These are phyloP conservation scores for Pelmatolapia mariae DNA, from an alignment of 2,113 vertebrate species.

Conservation along the genomic window DNA sequence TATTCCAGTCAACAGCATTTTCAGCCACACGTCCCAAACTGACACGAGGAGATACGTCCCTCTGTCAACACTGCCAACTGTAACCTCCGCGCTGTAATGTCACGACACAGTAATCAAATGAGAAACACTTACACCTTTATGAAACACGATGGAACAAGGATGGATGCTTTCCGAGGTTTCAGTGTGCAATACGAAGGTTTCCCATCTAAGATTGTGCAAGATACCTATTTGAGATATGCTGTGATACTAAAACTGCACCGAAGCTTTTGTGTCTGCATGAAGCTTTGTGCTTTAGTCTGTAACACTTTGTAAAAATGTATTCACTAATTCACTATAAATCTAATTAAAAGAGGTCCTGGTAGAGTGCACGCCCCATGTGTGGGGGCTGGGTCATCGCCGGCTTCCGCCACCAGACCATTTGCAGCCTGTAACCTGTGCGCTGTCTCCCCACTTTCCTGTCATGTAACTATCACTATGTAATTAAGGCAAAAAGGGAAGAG, in stretches of 20 bases:
- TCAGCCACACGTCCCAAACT: conserved; percentile 41
- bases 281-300: not conserved
- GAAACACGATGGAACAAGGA: not conserved
- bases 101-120: not conserved
- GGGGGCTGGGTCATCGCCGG: not conserved
- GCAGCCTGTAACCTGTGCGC: not conserved
- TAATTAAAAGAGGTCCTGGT: not conserved
- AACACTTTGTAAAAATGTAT: not conserved
- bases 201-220: not conserved
- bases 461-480: not conserved
- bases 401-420: not conserved
- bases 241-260: not conserved
- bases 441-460: not conserved
- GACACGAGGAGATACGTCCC: conserved; percentile 8
- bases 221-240: not conserved
- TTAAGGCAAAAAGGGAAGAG: not conserved
- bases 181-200: not conserved
- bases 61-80: conserved; percentile 29
- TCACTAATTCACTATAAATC: not conserved
- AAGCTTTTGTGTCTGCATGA: not conserved
- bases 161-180: not conserved
- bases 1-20: conserved; percentile 42
- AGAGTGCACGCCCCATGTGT: not conserved
- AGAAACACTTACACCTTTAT: not conserved
- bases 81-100: not conserved